Conservation (phyloP, 2,113 vertebrate genomes). For the Balaeniceps rex region DNA sequence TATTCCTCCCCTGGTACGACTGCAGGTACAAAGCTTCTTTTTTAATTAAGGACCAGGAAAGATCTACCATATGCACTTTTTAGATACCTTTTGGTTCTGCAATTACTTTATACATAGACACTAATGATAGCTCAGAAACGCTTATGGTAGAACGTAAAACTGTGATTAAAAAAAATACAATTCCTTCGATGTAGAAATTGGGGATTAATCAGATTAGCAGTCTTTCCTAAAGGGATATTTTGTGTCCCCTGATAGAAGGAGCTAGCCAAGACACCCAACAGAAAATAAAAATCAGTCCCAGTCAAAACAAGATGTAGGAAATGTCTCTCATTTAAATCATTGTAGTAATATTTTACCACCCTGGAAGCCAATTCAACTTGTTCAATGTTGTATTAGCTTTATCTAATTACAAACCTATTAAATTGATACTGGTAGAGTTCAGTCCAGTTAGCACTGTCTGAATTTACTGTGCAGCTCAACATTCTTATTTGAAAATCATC, state of each 20-base stretch:
- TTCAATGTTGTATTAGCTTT: not conserved
- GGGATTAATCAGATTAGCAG: not conserved
- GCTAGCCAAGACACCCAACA: not conserved
- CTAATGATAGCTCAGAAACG: not conserved
- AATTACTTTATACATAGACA: not conserved
- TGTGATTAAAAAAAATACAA: not conserved
- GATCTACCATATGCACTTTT: rapidly evolving
- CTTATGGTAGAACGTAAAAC: not conserved
- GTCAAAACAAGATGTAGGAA: not conserved
- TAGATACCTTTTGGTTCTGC: not conserved
- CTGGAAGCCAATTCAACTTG: not conserved
- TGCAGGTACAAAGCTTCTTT: not conserved
- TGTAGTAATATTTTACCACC: not conserved
- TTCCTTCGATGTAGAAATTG: not conserved
- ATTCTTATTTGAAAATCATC: not conserved
- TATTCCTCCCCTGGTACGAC: not conserved
- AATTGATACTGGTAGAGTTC: not conserved
- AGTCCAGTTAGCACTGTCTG: not conserved
- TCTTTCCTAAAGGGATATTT: not conserved
- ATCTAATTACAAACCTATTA: not conserved
- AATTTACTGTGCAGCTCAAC: not conserved
- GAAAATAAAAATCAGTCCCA: not conserved
- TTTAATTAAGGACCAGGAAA: not conserved
- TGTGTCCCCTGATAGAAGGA: not conserved
- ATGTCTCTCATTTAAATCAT: not conserved